Evolutionary conservation across 2,113 vertebrate species (phyloP).

Genomic region (Stigmatopora nigra): DNA sequence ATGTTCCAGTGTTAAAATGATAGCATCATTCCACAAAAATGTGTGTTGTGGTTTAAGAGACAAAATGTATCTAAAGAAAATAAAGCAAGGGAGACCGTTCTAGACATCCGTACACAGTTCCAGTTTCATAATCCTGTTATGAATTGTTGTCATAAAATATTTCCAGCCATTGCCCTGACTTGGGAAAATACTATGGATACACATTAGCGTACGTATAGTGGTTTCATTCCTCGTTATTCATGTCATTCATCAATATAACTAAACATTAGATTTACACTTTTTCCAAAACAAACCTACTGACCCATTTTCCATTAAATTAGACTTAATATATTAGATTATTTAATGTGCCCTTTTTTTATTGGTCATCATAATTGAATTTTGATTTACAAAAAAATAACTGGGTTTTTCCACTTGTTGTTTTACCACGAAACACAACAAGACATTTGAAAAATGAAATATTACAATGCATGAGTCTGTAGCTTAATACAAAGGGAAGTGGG

Average conservation of each 20-base stretch:
- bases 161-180: not conserved
- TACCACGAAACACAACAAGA: not conserved
- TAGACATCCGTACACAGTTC: constrained; percentile 13
- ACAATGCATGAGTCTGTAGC: not conserved
- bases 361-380: too few species aligned
- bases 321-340: too few species aligned
- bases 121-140: constrained; percentile 12
- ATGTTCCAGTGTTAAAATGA: not conserved
- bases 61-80: constrained; percentile 5
- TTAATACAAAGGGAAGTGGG: not conserved
- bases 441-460: not conserved
- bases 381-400: too few species aligned
- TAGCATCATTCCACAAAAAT: not conserved
- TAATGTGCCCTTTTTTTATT: too few species aligned
- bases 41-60: constrained; percentile 6
- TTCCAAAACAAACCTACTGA: not conserved
- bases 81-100: constrained; percentile 4
- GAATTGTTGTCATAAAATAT: constrained; percentile 11
- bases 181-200: not conserved
- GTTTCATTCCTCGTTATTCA: not conserved
- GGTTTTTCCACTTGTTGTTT: not conserved
- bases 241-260: not conserved
- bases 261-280: not conserved
- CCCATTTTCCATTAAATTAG: not conserved
- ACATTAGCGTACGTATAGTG: constrained; percentile 14